Conservation (phyloP, 2,113 vertebrate species). For the Gymnogyps californianus region DNA sequence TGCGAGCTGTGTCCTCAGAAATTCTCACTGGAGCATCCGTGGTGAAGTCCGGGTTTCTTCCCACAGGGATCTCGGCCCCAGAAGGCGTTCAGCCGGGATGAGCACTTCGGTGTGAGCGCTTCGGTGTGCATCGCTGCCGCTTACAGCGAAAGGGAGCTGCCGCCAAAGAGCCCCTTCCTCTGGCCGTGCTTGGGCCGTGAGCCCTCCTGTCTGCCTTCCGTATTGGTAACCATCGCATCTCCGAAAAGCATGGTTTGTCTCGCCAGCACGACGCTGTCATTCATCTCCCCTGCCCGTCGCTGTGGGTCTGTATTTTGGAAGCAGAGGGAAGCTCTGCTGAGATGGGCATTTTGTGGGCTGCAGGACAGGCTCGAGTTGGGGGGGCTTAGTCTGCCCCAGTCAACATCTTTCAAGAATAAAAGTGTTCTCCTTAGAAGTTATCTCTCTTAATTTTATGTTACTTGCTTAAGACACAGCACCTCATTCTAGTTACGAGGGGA, state of each 20-base stretch:
- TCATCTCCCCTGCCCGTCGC: not conserved
- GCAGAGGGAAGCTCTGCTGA: not conserved
- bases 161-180: not conserved
- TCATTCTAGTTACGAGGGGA: not conserved
- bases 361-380: not conserved
- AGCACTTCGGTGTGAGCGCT: not conserved
- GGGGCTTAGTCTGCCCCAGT: not conserved
- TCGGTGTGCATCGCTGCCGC: not conserved
- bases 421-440: too few species aligned
- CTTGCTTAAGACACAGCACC: not conserved
- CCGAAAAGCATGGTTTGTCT: not conserved
- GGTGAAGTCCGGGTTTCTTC: not conserved
- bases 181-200: fast-evolving
- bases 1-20: not conserved
- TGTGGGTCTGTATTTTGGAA: not conserved
- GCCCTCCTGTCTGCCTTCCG: too few species aligned
- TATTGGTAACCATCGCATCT: not conserved
- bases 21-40: not conserved
- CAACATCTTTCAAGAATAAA: too few species aligned
- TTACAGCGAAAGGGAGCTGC: not conserved
- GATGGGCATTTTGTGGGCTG: not conserved
- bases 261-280: too few species aligned
- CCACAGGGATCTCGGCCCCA: too few species aligned
- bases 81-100: not conserved
- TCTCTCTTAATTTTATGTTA: not conserved